These are phyloP conservation scores for Drosophila tripunctata DNA, from an alignment of 2,888 invertebrate genomes.

Conservation along the genomic window DNA sequence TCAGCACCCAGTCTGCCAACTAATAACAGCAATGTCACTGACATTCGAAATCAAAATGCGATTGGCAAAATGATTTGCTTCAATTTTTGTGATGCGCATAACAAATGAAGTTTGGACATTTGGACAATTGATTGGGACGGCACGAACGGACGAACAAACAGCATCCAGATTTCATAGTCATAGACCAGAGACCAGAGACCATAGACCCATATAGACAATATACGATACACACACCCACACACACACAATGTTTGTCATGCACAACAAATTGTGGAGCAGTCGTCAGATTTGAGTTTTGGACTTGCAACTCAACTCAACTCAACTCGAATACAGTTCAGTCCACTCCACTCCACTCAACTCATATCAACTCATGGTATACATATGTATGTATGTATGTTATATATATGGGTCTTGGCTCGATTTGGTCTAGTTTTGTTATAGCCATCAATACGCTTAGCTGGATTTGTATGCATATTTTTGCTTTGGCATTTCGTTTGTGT, in stretches of 20 bases:
- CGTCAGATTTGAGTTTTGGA: constrained; percentile 63
- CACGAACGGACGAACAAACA: constrained; percentile 52
- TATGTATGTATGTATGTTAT: no score
- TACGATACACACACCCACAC: constrained; percentile 33
- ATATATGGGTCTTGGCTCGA: neutral
- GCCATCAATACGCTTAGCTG: constrained; percentile 69
- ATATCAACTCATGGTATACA: neutral
- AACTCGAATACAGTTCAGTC: constrained; percentile 11
- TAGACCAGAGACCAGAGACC: constrained; percentile 26
- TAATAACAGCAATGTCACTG: constrained; percentile 71
- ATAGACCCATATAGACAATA: constrained; percentile 56
- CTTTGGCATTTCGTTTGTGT: constrained; percentile 77
- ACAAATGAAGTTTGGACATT: constrained; percentile 78
- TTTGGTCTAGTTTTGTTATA: constrained; percentile 32
- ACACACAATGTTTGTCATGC: constrained; percentile 56
- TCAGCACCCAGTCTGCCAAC: neutral
- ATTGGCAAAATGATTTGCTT: constrained; percentile 80
- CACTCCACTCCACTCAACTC: constrained; percentile 13
- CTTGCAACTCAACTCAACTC: constrained; percentile 11
- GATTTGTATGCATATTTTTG: constrained; percentile 79
- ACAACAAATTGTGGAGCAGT: constrained; percentile 77
- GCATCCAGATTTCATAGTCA: constrained; percentile 52
- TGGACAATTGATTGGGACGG: constrained; percentile 77
- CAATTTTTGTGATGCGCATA: constrained; percentile 80
- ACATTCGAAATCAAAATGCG: constrained; percentile 79